phyloP scores from a whole-genome alignment of 2,113 vertebrate species.

The Cromileptes altivelis region DNA sequence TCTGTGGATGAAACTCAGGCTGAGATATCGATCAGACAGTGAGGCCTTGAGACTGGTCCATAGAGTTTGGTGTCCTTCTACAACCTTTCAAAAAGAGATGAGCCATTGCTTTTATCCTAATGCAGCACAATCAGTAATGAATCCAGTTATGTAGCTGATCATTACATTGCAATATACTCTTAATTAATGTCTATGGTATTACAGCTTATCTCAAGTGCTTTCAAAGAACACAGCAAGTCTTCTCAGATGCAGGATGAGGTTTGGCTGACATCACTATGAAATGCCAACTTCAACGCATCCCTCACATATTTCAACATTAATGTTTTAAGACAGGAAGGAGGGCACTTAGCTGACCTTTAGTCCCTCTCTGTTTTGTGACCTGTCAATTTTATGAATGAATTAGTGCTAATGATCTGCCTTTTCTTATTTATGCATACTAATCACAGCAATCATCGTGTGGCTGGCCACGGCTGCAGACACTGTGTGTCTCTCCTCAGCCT shows the following conservation, averaged over 20 bases:
- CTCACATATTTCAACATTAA: constrained; percentile 73
- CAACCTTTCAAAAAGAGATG: constrained; percentile 57
- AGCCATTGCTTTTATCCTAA: constrained; percentile 31
- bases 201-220: constrained; percentile 9
- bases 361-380: constrained; percentile 75
- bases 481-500: constrained; percentile 70
- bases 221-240: constrained; percentile 15
- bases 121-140: constrained; percentile 13
- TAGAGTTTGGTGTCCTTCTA: constrained; percentile 79
- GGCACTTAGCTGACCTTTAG: constrained; percentile 71
- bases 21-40: constrained; percentile 94
- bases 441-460: constrained; percentile 71
- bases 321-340: constrained; percentile 76
- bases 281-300: constrained; percentile 55
- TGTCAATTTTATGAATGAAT: constrained; percentile 86
- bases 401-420: constrained; percentile 80
- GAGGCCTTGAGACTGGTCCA: constrained; percentile 92
- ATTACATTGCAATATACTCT: neutral
- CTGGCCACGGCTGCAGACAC: constrained; percentile 62
- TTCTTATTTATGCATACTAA: constrained; percentile 83
- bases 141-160: constrained; percentile 18
- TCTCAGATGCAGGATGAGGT: constrained; percentile 31
- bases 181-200: constrained; percentile 18
- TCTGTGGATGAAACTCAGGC: constrained; percentile 95
- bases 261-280: constrained; percentile 55